A percentile compares a stretch with the other conserved stretches of the same genome.
Conservation (phyloP, 1,140 invertebrate genomes). For the Radopholus similis region DNA sequence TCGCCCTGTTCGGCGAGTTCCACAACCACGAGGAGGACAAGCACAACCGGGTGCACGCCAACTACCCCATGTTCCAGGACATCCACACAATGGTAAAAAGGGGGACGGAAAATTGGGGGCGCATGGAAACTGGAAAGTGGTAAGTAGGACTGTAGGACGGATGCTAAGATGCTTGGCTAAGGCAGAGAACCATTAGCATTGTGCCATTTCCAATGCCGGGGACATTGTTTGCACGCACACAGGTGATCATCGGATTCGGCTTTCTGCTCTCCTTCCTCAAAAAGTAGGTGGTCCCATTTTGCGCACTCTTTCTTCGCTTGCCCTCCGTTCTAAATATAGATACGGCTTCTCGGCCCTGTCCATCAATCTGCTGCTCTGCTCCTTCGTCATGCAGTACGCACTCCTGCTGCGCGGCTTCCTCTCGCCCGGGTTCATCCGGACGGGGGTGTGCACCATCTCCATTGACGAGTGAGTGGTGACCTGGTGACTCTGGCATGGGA, state of each 20-base stretch:
- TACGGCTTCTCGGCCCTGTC: conserved; percentile 85
- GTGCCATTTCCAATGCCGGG: not conserved
- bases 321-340: conserved; percentile 57
- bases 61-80: conserved; percentile 55
- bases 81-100: conserved; percentile 55
- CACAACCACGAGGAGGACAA: conserved; percentile 32
- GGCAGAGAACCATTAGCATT: too few species aligned
- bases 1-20: conserved; percentile 41
- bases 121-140: too few species aligned
- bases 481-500: not conserved
- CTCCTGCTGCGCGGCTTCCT: conserved; percentile 54
- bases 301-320: not conserved
- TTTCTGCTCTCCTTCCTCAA: conserved; percentile 48
- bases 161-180: too few species aligned
- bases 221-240: not conserved
- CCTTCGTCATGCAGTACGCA: conserved; percentile 55
- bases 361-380: conserved; percentile 75
- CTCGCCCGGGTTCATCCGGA: conserved; percentile 41
- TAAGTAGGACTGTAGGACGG: too few species aligned
- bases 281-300: conserved; percentile 9
- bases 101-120: too few species aligned
- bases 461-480: conserved; percentile 57
- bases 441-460: conserved; percentile 52
- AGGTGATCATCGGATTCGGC: conserved; percentile 43
- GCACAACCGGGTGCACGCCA: conserved; percentile 16